Base-by-base conservation (phyloP, 2,888 invertebrate species). In the Caenorhabditis macrosperma region DNA sequence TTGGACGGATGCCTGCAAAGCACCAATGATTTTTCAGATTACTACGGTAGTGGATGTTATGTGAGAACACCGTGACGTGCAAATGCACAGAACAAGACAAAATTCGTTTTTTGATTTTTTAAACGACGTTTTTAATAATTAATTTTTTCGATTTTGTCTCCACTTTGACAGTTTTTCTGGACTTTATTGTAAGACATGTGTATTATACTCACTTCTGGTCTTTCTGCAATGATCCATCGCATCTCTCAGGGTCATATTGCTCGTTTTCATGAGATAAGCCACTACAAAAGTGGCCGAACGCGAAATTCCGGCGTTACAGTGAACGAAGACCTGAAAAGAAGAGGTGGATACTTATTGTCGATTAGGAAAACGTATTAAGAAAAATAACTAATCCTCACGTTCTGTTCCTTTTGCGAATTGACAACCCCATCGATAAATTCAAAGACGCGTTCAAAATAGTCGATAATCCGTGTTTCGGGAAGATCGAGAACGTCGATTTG, bases 241-340 rank as follows among this genome's bases (percentile, higher is more conserved):
- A 17, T 84, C 79, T 20, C 46, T 26, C 15, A 84, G 72, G 0
- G 50, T 20, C 24, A 83, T 44, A 7, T 66, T 38, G 5, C 74
- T 74, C n/a, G 52, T 80, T 64, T 77, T 76, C 85, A 90, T 90
- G 48, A 90, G 83, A 78, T 91, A 92, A 1, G 90, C 91, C 24
- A 92, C 89, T 0, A 90, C 90, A 60, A 92, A 87, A 1, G 91
- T 89, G 0, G 91, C 88, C 9, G 92, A 90, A n/a, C 92, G 87
- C 7, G 92, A 92, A 1, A 90, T 87, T 50, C 90, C 90, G 12
- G 90, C 90, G 75, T 90, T 90, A 78, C 90, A 90, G 71, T 90
- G 90, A 15, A 90, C 84, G 41, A 90, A 87, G 6, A 87, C 85
- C 85, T 82, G 64, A 44, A 78, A 68, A 12, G 15, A 15, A n/a